These are phyloP conservation scores for Euspilapteryx auroguttella DNA, from an alignment of 2,888 invertebrate species.

Conservation along the genomic window DNA sequence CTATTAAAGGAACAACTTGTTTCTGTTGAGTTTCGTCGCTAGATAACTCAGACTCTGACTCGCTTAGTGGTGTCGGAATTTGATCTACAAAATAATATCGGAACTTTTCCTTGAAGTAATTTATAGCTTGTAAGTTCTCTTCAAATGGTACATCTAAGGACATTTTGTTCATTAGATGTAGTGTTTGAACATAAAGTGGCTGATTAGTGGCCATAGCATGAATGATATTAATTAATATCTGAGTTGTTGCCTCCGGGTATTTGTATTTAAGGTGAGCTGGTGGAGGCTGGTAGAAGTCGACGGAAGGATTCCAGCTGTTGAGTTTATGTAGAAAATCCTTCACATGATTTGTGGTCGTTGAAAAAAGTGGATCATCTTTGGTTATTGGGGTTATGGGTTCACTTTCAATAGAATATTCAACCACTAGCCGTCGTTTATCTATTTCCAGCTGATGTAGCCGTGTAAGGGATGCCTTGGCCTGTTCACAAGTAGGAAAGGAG, in stretches of 20 bases:
- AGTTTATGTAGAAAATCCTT: constrained; percentile 49
- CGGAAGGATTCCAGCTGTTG: constrained; percentile 48
- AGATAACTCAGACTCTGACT: constrained; percentile 44
- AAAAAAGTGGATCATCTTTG: constrained; percentile 26
- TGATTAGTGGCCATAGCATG: constrained; percentile 74
- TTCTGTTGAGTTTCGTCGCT: constrained; percentile 30
- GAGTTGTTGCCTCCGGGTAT: constrained; percentile 76
- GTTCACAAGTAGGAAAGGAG: constrained; percentile 65
- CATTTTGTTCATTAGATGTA: constrained; percentile 96
- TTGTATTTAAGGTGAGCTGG: constrained; percentile 75
- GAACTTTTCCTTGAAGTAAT: constrained; percentile 33
- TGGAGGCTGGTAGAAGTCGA: constrained; percentile 75
- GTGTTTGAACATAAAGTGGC: constrained; percentile 80
- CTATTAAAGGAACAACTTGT: constrained; percentile 16
- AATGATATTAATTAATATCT: constrained; percentile 76
- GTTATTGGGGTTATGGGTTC: constrained; percentile 26
- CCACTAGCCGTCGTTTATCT: constrained; percentile 66
- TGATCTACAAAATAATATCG: constrained; percentile 23
- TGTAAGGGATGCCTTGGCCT: constrained; percentile 66
- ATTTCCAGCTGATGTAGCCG: constrained; percentile 77
- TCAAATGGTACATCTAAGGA: constrained; percentile 84
- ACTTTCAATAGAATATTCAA: constrained; percentile 70
- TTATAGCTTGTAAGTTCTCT: constrained; percentile 26
- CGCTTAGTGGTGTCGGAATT: constrained; percentile 19
- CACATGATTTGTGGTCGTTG: constrained; percentile 43